Evolutionary conservation across 2,888 invertebrate species (phyloP), one percentile per base, ranked within the genome.

Genomic region (Patella caerulea): DNA sequence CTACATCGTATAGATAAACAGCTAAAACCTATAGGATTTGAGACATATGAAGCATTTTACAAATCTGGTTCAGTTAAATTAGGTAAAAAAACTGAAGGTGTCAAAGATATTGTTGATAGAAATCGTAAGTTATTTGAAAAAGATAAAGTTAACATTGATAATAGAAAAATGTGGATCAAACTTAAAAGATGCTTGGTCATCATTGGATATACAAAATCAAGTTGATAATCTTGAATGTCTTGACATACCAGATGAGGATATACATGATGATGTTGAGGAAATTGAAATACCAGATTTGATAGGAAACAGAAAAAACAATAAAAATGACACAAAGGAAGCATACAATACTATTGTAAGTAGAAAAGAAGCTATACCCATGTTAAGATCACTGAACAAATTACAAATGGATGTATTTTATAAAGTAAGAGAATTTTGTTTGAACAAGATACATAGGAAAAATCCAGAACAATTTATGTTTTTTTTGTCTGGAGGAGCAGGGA

Each of bases 341-440:
- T 14, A 45, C 73, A 45, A 17, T 34, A 34, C 19, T 17, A 17
- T 15, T 14, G 17, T 73, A 34, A 34, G 34, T 52, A 15, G 19
- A 9, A 12, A 0, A 29, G 74, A 69, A 56, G 69, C 69, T 12
- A 15, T 45, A 34, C 59, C 59, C 11, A 17, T 74, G 15, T 74
- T 74, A 53, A 15, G 69, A 53, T 74, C 74, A 29, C 65, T 79
- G 45, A 78, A 69, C 17, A 17, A 19, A 14, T 34, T 78, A 73
- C 79, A 79, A 24, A 19, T 19, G 19, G 2, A 72, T 3, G 45
- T 79, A n/a, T 79, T 79, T 74, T 74, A 78, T 55, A 24, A 72
- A 29, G 53, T 78, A 54, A 70, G 79, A 24, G 17, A 77, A 52
- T 79, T 75, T 75, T 78, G 78, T 54, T 17, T 70, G 53, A 34